phyloP scores from a whole-genome alignment of 2,113 vertebrate species.

The Tautogolabrus adspersus region DNA sequence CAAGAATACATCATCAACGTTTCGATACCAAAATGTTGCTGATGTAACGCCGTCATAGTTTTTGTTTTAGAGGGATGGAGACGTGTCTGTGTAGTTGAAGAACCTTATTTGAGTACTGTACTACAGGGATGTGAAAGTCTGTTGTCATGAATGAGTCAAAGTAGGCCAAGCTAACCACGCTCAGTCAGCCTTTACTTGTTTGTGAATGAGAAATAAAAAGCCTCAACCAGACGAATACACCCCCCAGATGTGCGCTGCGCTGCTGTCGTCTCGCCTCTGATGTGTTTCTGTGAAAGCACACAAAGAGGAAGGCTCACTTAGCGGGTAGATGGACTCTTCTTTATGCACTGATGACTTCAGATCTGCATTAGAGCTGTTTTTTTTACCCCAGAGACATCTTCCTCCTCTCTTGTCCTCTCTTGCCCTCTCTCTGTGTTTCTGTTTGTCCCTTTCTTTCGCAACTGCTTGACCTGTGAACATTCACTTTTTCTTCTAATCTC shows the following conservation, averaged over 20 bases:
- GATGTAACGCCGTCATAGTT: no score
- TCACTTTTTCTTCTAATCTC: no score
- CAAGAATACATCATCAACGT: no score
- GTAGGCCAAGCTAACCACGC: neutral
- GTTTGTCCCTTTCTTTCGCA: neutral
- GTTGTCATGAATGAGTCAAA: no score
- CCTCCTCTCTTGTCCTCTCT: no score
- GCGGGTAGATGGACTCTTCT: conserved; percentile 15
- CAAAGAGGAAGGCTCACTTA: conserved; percentile 46
- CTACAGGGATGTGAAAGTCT: no score
- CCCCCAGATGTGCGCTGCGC: conserved; percentile 25
- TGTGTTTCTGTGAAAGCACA: conserved; percentile 17
- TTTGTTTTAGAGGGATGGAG: no score
- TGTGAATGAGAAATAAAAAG: neutral
- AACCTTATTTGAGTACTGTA: no score
- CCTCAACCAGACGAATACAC: conserved; percentile 3
- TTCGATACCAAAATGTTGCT: no score
- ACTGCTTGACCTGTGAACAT: no score
- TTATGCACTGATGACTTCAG: conserved; percentile 4
- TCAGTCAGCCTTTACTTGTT: conserved; percentile 1
- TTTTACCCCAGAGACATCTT: conserved; percentile 33
- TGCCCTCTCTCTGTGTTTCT: neutral
- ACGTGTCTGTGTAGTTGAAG: no score
- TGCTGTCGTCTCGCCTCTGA: neutral
- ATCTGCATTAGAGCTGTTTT: conserved; percentile 27